These are phyloP conservation scores for Altica lythri DNA, from an alignment of 2,888 invertebrate genomes.

Conservation along the genomic window DNA sequence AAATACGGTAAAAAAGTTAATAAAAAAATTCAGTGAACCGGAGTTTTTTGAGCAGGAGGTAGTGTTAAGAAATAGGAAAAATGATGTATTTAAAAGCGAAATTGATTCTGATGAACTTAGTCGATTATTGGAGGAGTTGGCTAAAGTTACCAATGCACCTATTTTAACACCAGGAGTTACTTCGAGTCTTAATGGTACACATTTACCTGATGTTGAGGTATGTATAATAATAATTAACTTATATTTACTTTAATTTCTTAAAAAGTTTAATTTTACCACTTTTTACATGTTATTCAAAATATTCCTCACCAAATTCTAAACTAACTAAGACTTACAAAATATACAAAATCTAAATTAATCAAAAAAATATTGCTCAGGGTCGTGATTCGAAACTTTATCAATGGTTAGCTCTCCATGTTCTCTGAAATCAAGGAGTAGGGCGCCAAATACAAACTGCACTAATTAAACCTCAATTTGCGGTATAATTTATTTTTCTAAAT, in stretches of 20 bases:
- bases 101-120: slow-evolving; percentile 53
- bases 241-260: too few species aligned
- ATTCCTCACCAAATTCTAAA: too few species aligned
- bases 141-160: slow-evolving; percentile 55
- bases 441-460: too few species aligned
- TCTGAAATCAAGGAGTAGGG: too few species aligned
- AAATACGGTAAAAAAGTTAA: slow-evolving; percentile 47
- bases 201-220: slow-evolving; percentile 51
- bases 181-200: slow-evolving; percentile 50
- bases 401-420: too few species aligned
- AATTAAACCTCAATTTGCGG: too few species aligned
- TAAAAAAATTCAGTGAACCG: slow-evolving; percentile 50
- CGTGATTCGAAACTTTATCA: too few species aligned
- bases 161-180: slow-evolving; percentile 53
- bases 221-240: too few species aligned
- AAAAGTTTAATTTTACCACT: background rate
- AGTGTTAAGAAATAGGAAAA: slow-evolving; percentile 32
- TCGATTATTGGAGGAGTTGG: slow-evolving; percentile 51
- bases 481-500: too few species aligned
- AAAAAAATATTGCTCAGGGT: too few species aligned
- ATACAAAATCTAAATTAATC: too few species aligned
- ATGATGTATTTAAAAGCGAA: slow-evolving; percentile 24
- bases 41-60: slow-evolving; percentile 37
- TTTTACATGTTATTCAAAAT: background rate
- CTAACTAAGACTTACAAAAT: too few species aligned